Evolutionary conservation across 2,888 invertebrate genomes (phyloP), one percentile per base, ranked within the genome.

Genomic region (Gymnosoma rotundatum): DNA sequence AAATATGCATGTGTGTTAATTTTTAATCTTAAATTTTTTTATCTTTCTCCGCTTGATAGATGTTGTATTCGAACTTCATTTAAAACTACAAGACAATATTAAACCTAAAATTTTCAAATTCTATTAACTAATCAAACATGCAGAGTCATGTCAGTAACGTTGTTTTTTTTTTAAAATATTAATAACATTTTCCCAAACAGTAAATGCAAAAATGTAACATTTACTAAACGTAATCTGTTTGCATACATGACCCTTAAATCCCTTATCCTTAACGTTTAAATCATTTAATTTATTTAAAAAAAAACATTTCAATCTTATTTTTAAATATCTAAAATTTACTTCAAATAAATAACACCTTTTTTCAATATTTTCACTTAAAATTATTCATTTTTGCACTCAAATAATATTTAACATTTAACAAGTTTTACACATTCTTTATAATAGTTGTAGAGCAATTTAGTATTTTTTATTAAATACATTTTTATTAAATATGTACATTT

Each of bases 131-230:
- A 78, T 50, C 21, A 64, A 64, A 64, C 64, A 58, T 50, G 4
- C 64, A 66, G 64, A 52, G 78, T 72, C 72, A 79, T 78, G 61
- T 70, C 72, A 72, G 64, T 78, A 78, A 56, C 63, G 36, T 52
- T 61, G 16, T 61, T 54, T 32, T 42, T 32, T 54, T 78, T 56
- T 12, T n/a, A n/a, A n/a, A n/a, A 45, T 12, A 25, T 45, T 45
- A 45, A 14, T 12, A 14, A 48, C 9, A 48, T n/a, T 48, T 48
- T 16, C 45, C 6, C 16, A 12, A n/a, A n/a, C 45, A 14, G n/a
- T 2, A 6, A 6, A 48, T n/a, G 45, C 2, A 48, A 48, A 48
- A 48, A 48, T 12, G 0, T 6, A 1, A 48, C 1, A n/a, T 6
- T 48, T 48, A 48, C 45, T 48, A 48, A 2, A 48, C 4, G n/a